Conservation (phyloP, 2,113 vertebrate genomes). For the Struthidea cinerea region DNA sequence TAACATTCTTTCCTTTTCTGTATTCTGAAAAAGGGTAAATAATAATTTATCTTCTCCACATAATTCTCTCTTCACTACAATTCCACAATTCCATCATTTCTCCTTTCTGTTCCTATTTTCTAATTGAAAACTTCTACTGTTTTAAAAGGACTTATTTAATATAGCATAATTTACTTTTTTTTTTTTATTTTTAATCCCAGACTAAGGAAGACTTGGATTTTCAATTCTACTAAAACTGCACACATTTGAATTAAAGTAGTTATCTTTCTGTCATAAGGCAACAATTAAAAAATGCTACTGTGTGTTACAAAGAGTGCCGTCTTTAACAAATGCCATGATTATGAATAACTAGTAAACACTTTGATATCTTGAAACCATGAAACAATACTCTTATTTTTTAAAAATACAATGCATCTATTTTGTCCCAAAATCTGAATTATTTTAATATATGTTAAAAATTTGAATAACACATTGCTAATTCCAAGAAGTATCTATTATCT, state of each 20-base stretch:
- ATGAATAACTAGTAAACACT: background rate
- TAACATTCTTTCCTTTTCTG: background rate
- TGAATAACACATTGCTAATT: background rate
- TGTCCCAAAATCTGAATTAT: background rate
- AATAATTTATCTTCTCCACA: conserved; percentile 5
- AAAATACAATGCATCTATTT: background rate
- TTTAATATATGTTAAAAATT: background rate
- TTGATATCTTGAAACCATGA: background rate
- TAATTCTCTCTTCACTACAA: background rate
- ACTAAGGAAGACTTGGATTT: background rate
- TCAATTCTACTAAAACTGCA: background rate
- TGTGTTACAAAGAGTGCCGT: background rate
- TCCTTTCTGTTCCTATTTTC: background rate
- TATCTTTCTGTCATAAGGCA: background rate
- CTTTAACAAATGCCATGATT: background rate
- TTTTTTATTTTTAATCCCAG: background rate
- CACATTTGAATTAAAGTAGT: background rate
- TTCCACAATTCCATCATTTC: background rate
- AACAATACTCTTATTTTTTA: background rate
- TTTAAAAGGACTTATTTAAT: background rate
- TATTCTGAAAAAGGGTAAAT: background rate
- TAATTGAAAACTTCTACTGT: background rate
- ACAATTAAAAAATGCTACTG: background rate
- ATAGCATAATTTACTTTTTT: background rate
- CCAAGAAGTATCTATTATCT: background rate